Conservation (phyloP, 2,888 invertebrate species). For the Caenorhabditis angaria region DNA sequence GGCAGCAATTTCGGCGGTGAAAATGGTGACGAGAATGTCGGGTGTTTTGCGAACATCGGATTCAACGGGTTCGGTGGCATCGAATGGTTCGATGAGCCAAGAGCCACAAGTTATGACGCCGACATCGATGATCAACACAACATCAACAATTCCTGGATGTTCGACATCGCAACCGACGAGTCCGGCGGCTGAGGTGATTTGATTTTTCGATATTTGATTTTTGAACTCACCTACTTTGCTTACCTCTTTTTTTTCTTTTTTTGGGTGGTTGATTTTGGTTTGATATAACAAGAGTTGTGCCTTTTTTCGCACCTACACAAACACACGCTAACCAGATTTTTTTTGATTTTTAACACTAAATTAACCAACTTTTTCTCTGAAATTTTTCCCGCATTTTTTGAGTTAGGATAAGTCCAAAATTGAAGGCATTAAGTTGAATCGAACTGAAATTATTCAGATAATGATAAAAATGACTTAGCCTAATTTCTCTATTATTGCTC, state of each 20-base stretch:
- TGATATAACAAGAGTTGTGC: too few relatives aligned
- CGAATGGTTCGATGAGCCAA: constrained; percentile 46
- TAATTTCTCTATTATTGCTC: too few relatives aligned
- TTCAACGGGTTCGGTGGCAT: constrained; percentile 58
- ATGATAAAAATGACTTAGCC: too few relatives aligned
- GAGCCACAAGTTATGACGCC: constrained; percentile 16
- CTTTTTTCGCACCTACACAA: too few relatives aligned
- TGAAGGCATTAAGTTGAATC: too few relatives aligned
- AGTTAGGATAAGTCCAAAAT: too few relatives aligned
- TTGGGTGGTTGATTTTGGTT: too few relatives aligned
- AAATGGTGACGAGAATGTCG: constrained; percentile 70
- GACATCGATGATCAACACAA: not conserved
- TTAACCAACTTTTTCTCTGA: too few relatives aligned
- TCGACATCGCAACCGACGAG: constrained; percentile 54
- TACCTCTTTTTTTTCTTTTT: constrained; percentile 25
- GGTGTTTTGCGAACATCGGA: constrained; percentile 57
- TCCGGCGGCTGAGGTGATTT: constrained; percentile 38
- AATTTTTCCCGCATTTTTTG: too few relatives aligned
- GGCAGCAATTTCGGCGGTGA: constrained; percentile 71
- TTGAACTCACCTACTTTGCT: constrained; percentile 11
- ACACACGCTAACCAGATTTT: too few relatives aligned
- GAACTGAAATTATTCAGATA: too few relatives aligned
- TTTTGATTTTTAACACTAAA: too few relatives aligned
- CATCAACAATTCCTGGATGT: constrained; percentile 19
- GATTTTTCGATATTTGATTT: not conserved